Evolutionary conservation across 2,888 invertebrate species (phyloP), one percentile per base, ranked within the genome.

Genomic region (Lochmaea crataegi): DNA sequence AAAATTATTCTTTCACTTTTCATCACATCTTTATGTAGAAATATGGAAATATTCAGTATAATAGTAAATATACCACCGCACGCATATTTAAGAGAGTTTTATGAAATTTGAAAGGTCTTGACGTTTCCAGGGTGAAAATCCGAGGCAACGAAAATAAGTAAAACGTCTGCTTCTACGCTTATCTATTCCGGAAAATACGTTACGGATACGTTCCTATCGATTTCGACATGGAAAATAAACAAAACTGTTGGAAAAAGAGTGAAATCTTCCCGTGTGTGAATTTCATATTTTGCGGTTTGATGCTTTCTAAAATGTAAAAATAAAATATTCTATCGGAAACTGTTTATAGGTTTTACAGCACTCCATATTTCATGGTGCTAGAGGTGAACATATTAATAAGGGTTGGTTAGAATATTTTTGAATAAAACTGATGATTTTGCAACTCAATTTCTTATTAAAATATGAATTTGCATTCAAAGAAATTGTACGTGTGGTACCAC

Each of bases 101-200:
- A 45, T 45, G 12, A 16, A 51, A 51, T 51, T 16, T 51, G 51
- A 14, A 16, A 51, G 51, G 51, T 51, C 16, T 16, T 16, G 16
- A 51, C 51, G 51, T 51, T 51, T 51, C 16, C 16, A 51, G 51
- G 45, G 51, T 51, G 51, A 51, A 51, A 51, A 51, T 51, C 16
- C 51, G 51, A 51, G 51, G 51, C 16, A 51, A 51, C n/a, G n/a
- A 51, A 16, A 51, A 51, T 51, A 16, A 45, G 45, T 45, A 45
- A 45, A 45, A 45, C 45, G 45, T 14, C 45, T 51, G n/a, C 14
- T 51, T 0, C 2, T 51, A 1, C 16, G 51, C 51, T 51, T 51
- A 51, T 51, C 51, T 51, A 7, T 16, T 51, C 51, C n/a, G 45
- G 11, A 45, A 45, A 45, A 45, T 45, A 45, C 45, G 51, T 51